These are phyloP conservation scores for Xestobium rufovillosum DNA, from an alignment of 2,888 invertebrate genomes.

Conservation along the genomic window DNA sequence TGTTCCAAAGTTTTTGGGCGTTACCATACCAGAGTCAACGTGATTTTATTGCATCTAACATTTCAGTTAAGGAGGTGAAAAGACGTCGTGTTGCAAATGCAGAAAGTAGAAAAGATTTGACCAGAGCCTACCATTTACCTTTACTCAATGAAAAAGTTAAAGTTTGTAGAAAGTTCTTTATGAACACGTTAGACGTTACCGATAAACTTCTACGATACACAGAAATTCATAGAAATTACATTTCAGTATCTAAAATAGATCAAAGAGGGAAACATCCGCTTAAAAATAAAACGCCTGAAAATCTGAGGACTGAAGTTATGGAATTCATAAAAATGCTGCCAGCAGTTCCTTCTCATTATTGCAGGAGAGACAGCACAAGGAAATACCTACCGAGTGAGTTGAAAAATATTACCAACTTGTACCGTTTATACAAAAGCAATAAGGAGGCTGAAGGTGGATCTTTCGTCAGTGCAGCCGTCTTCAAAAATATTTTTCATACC, in stretches of 20 bases:
- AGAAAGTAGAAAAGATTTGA: background rate
- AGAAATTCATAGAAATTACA: constrained; percentile 9
- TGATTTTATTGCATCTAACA: constrained; percentile 8
- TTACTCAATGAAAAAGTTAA: constrained; percentile 8
- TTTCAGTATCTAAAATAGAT: constrained; percentile 13
- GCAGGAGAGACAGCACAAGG: constrained; percentile 10
- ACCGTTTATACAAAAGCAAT: constrained; percentile 12
- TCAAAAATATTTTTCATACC: constrained; percentile 14
- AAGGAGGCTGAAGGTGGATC: constrained; percentile 3
- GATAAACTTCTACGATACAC: constrained; percentile 9
- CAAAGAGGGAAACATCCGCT: constrained; percentile 8
- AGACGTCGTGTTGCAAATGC: constrained; percentile 4
- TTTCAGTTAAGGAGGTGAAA: constrained; percentile 5
- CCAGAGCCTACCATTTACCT: constrained; percentile 6
- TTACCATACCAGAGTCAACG: no score
- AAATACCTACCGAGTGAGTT: constrained; percentile 9
- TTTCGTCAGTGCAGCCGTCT: constrained; percentile 10
- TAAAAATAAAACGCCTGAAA: constrained; percentile 6
- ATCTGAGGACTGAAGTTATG: constrained; percentile 10
- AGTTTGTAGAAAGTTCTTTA: constrained; percentile 14
- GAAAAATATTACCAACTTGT: constrained; percentile 13
- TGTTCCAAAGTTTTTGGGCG: constrained; percentile 12
- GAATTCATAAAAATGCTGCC: constrained; percentile 11
- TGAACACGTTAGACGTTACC: constrained; percentile 10
- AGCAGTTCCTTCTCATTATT: constrained; percentile 14